A percentile compares a stretch with the other conserved stretches of the same genome.
These are phyloP conservation scores for Cheiracanthium punctorium DNA, from an alignment of 2,888 invertebrate genomes.

Conservation along the genomic window DNA sequence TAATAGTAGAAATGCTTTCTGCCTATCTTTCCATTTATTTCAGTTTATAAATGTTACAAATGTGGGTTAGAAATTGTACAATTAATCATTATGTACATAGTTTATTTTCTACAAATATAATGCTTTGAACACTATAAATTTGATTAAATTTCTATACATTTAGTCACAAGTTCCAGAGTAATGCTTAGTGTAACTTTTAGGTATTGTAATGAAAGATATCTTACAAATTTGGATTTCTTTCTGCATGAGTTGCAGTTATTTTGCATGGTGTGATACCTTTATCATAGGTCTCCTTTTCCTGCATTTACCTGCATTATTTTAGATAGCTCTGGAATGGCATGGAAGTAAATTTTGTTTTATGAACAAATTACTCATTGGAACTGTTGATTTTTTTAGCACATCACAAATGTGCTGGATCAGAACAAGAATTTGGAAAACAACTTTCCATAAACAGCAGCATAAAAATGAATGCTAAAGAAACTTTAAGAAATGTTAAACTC, in stretches of 20 bases:
- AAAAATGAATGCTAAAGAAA: not conserved
- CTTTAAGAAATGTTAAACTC: not conserved
- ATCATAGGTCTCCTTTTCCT: not conserved
- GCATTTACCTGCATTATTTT: not conserved
- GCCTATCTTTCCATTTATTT: no score
- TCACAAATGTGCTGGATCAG: not conserved
- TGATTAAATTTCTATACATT: no score
- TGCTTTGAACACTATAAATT: no score
- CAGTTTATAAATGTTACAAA: no score
- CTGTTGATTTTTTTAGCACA: conserved; percentile 9
- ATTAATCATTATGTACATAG: no score
- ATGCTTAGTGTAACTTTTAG: no score
- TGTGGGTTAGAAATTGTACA: no score
- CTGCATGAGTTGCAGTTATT: not conserved
- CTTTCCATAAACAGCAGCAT: not conserved
- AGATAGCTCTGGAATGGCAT: conserved; percentile 1
- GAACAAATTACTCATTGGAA: not conserved
- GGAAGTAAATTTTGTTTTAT: not conserved
- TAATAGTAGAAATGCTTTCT: no score
- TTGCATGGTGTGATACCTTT: conserved; percentile 4
- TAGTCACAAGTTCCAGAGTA: no score
- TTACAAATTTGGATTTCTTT: no score
- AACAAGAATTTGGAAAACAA: not conserved
- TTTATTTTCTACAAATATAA: no score
- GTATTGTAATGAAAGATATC: no score